Evolutionary conservation across 2,113 vertebrate species (phyloP).

Genomic region (Peromyscus leucopus): DNA sequence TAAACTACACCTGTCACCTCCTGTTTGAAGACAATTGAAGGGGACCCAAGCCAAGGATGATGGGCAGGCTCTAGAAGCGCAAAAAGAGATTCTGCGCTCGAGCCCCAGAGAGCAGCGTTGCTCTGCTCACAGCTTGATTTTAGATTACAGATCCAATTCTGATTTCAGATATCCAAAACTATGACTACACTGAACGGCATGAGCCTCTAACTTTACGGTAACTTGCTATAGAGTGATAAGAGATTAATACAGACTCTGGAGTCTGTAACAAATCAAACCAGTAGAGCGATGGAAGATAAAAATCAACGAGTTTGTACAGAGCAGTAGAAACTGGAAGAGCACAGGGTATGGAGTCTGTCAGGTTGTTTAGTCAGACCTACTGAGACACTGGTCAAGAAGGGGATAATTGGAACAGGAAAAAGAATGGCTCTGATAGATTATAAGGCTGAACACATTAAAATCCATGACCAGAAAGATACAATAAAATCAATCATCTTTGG

Average conservation of each 20-base stretch:
- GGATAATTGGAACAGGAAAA: background rate
- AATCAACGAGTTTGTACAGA: background rate
- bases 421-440: background rate
- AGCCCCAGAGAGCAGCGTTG: background rate
- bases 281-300: background rate
- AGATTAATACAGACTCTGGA: background rate
- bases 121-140: background rate
- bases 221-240: background rate
- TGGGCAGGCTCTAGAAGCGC: background rate
- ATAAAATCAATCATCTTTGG: background rate
- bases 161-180: background rate
- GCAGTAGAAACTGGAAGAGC: background rate
- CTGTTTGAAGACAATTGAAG: background rate
- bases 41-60: background rate
- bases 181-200: background rate
- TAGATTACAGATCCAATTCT: background rate
- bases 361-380: background rate
- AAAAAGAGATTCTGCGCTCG: background rate
- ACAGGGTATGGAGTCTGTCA: background rate
- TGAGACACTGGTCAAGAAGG: background rate
- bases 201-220: background rate
- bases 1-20: background rate
- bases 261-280: background rate
- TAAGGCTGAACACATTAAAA: slow-evolving; percentile 21
- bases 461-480: background rate